phyloP scores from a whole-genome alignment of 2,888 invertebrate genomes.

The Falcaria lacertinaria region DNA sequence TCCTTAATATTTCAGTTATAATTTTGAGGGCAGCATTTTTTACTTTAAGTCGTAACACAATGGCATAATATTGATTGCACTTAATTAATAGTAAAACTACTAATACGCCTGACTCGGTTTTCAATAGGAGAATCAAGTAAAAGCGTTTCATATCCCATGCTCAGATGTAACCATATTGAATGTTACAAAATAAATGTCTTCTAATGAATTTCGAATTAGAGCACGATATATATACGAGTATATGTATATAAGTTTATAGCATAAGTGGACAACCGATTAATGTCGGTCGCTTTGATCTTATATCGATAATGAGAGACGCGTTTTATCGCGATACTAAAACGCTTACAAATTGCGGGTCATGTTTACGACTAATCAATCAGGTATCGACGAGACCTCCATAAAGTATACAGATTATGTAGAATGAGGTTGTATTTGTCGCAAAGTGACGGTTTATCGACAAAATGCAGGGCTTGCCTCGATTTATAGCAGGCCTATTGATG shows the following conservation, averaged over 20 bases:
- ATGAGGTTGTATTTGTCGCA: conserved; percentile 30
- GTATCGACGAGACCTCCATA: conserved; percentile 32
- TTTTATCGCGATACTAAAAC: conserved; percentile 8
- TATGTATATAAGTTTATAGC: too few relatives aligned
- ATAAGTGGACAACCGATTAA: background rate
- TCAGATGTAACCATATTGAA: too few relatives aligned
- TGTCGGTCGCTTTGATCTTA: background rate
- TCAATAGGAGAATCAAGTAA: too few relatives aligned
- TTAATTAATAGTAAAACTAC: too few relatives aligned
- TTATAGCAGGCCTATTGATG: conserved; percentile 25
- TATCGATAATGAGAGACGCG: background rate
- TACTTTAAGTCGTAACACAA: too few relatives aligned
- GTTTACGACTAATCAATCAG: conserved; percentile 59
- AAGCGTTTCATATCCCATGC: too few relatives aligned
- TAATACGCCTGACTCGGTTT: too few relatives aligned
- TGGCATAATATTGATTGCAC: too few relatives aligned
- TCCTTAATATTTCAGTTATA: background rate
- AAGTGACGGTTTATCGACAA: conserved; percentile 40
- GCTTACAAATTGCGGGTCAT: conserved; percentile 33
- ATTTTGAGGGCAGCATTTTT: too few relatives aligned
- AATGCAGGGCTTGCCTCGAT: conserved; percentile 20
- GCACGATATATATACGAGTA: too few relatives aligned
- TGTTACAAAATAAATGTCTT: too few relatives aligned
- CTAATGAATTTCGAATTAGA: too few relatives aligned
- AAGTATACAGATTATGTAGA: conserved; percentile 25